Conservation (phyloP, 2,888 invertebrate species). For the Argyresthia albistria region DNA sequence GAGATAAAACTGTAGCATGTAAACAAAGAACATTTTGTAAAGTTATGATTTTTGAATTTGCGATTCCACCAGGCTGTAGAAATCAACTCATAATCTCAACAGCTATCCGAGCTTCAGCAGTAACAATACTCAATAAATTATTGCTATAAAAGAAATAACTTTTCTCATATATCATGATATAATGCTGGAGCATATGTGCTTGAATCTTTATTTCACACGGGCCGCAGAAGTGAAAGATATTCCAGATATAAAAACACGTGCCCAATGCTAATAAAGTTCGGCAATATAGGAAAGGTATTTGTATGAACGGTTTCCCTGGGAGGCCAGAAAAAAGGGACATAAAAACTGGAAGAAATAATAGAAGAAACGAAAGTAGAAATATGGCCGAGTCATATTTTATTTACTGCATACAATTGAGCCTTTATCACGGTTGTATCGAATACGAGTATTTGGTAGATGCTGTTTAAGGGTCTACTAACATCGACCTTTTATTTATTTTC, state of each 20-base stretch:
- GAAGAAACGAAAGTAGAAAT: conserved; percentile 67
- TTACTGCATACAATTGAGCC: conserved; percentile 70
- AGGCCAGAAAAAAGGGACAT: conserved; percentile 61
- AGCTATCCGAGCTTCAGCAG: conserved; percentile 24
- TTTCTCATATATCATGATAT: conserved; percentile 44
- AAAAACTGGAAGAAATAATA: conserved; percentile 32
- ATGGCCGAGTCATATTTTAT: conserved; percentile 71
- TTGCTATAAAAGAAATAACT: conserved; percentile 36
- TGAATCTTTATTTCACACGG: conserved; percentile 48
- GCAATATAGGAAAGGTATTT: conserved; percentile 68
- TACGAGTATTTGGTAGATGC: conserved; percentile 50
- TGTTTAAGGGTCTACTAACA: conserved; percentile 30
- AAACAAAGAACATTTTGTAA: too few relatives aligned
- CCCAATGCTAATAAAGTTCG: conserved; percentile 66
- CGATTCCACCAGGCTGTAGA: too few relatives aligned
- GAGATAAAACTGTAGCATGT: too few relatives aligned
- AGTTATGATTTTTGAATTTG: too few relatives aligned
- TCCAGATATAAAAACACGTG: conserved; percentile 63
- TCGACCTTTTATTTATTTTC: neutral
- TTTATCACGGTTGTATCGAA: conserved; percentile 65
- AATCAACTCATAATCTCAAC: conserved; percentile 19
- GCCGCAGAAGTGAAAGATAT: conserved; percentile 57
- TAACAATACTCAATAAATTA: conserved; percentile 36
- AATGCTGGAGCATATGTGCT: conserved; percentile 44
- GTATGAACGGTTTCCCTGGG: conserved; percentile 61